These are phyloP conservation scores for Thalassarche chlororhynchos DNA, from an alignment of 2,113 vertebrate species.

Conservation along the genomic window DNA sequence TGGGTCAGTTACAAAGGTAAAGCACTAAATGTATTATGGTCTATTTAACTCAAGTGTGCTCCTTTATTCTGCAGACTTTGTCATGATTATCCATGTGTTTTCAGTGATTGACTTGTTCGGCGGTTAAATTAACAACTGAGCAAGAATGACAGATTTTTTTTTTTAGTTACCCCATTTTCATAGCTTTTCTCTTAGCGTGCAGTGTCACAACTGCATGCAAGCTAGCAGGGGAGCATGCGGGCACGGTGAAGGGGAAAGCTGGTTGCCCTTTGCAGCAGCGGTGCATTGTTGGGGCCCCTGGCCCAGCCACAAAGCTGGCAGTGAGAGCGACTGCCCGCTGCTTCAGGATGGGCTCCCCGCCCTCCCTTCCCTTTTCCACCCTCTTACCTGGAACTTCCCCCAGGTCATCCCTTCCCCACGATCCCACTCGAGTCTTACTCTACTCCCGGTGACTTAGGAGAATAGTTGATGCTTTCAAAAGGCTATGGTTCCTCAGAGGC, in stretches of 20 bases:
- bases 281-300: not conserved
- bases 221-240: rapidly evolving
- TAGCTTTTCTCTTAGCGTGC: not conserved
- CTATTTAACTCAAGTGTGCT: not conserved
- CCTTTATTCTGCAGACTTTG: not conserved
- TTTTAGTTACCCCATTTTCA: not conserved
- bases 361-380: not conserved
- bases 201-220: not conserved
- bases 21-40: rapidly evolving
- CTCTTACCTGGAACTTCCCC: not conserved
- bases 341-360: not conserved
- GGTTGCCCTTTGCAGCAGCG: not conserved
- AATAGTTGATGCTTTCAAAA: not conserved
- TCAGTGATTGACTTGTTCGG: not conserved
- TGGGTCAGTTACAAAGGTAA: not conserved
- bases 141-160: not conserved
- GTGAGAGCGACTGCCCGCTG: not conserved
- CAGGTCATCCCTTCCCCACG: not conserved
- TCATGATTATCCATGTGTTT: not conserved
- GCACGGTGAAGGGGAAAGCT: not conserved
- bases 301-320: not conserved
- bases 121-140: not conserved
- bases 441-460: not conserved
- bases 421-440: not conserved
- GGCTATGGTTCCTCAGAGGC: rapidly evolving